phyloP scores from a whole-genome alignment of 2,888 invertebrate species.

The Argyra leucocephala region DNA sequence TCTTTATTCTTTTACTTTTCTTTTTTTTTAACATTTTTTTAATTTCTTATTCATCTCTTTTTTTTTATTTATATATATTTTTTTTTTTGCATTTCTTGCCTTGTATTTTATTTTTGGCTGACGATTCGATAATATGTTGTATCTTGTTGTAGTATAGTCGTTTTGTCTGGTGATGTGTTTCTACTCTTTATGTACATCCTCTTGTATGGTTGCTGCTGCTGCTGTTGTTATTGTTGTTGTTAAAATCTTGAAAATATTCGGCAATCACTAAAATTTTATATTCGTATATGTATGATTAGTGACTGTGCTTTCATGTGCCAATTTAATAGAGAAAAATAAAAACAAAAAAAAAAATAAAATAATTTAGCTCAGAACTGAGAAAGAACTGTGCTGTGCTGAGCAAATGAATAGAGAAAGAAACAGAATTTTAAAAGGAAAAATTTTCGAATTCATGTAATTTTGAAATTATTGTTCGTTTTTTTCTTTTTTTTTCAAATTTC shows the following conservation, averaged over 20 bases:
- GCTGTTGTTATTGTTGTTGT: too few relatives aligned
- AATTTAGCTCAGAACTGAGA: too few relatives aligned
- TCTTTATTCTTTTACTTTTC: not conserved
- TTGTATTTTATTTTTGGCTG: not conserved
- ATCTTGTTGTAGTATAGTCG: not conserved
- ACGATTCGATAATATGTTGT: conserved; percentile 8
- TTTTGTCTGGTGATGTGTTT: not conserved
- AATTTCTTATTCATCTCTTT: not conserved
- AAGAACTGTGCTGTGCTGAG: too few relatives aligned
- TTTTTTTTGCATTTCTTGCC: not conserved
- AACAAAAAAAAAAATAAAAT: too few relatives aligned
- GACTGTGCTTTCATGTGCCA: not conserved
- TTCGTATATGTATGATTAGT: not conserved
- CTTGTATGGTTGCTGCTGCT: too few relatives aligned
- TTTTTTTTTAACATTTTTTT: not conserved
- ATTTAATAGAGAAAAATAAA: not conserved
- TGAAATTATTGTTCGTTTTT: too few relatives aligned
- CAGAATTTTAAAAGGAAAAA: too few relatives aligned
- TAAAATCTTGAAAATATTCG: conserved; percentile 2
- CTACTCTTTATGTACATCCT: too few relatives aligned
- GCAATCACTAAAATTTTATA: not conserved
- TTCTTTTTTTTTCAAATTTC: too few relatives aligned
- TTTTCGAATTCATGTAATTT: too few relatives aligned
- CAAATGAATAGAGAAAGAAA: too few relatives aligned
- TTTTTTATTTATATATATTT: not conserved